phyloP scores from a whole-genome alignment of 2,113 vertebrate genomes.

The Salvelinus sp. region DNA sequence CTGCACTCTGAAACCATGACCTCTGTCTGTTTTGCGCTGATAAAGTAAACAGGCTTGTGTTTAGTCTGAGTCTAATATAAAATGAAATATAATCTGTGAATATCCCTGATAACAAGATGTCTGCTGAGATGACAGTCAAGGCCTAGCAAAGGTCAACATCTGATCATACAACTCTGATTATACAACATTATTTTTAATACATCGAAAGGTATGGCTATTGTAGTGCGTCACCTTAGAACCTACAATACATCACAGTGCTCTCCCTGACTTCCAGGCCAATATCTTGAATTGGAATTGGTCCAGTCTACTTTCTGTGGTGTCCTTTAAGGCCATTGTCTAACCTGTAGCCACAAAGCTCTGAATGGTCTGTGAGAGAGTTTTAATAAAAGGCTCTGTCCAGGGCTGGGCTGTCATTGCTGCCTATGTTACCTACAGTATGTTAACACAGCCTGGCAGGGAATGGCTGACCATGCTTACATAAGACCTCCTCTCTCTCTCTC shows the following conservation, averaged over 20 bases:
- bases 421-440: neutral
- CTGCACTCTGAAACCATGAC: constrained; percentile 46
- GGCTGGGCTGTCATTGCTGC: constrained; percentile 9
- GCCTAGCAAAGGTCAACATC: constrained; percentile 13
- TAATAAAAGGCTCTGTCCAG: constrained; percentile 41
- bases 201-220: no score
- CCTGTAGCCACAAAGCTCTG: constrained; percentile 23
- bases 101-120: neutral
- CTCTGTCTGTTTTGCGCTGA: constrained; percentile 34
- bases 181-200: neutral
- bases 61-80: neutral
- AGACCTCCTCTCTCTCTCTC: neutral
- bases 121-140: constrained; percentile 9
- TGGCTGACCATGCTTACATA: constrained; percentile 10
- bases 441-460: constrained; percentile 2
- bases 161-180: neutral
- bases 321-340: constrained; percentile 31
- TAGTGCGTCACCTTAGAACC: neutral
- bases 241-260: neutral
- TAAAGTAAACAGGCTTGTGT: constrained; percentile 25
- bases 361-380: constrained; percentile 28
- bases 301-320: neutral
- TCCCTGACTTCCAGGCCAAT: neutral
- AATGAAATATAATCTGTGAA: neutral
- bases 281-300: neutral